Evolutionary conservation across 2,888 invertebrate species (phyloP), one percentile per base, ranked within the genome.

Genomic region (Sycophila texana): DNA sequence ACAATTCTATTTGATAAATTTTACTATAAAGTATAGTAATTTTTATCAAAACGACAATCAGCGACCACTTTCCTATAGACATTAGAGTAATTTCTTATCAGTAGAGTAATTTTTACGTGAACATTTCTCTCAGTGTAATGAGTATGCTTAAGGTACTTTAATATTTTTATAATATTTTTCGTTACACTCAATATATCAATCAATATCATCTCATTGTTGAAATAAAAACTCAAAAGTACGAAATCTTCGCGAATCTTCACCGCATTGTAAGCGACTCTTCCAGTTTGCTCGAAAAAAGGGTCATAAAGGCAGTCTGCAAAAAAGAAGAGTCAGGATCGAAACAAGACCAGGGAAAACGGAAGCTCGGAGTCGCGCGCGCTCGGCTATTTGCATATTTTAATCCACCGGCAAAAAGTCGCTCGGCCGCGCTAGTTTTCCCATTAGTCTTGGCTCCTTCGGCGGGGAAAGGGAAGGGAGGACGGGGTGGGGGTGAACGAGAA

Each of bases 331-430:
- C 63, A 4, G 47, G 47, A 63, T 18, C 39, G 63, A 63, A 63
- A 39, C 47, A 63, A 63, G 63, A 39, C 39, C 63, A 39, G 63
- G 18, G 51, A 12, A 49, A n/a, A 16, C 61, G 51, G 30, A n/a
- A 10, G 53, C 18, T 3, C 26, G 13, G 30, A 12, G 53, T 53
- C 53, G 53, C 53, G 53, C 47, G 55, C 30, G 67, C 39, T 14
- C n/a, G 16, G 85, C 85, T 86, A 88, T 89, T 88, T 88, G 87
- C 88, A 88, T 89, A 88, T 88, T 89, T 88, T 88, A 88, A 89
- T 88, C 88, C 86, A 85, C 85, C 67, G 67, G 67, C 60, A 72
- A 79, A 79, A 79, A 75, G 84, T 68, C 82, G 82, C 84, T 82
- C 83, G 78, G 68, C 67, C 83, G 80, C 81, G 76, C 84, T 84